A percentile compares a stretch with the other conserved stretches of the same genome.
phyloP scores from a whole-genome alignment of 2,797 vertebrate genomes.

The Eutrigla gurnardus region DNA sequence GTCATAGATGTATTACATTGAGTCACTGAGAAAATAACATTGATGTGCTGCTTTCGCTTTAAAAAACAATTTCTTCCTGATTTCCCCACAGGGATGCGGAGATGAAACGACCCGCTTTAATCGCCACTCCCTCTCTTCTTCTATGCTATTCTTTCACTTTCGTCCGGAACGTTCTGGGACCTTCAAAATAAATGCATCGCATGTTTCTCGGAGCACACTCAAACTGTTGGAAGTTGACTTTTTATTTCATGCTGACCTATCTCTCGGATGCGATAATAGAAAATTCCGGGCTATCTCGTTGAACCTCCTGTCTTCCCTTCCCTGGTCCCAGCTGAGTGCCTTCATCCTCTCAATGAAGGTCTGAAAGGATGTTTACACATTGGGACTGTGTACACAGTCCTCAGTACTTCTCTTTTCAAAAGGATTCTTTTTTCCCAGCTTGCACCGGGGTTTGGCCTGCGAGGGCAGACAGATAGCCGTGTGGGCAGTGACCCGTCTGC shows the following conservation, averaged over 20 bases:
- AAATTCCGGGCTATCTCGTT: constrained; percentile 61
- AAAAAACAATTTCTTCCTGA: constrained; percentile 54
- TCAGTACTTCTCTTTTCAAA: constrained; percentile 56
- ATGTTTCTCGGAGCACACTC: constrained; percentile 45
- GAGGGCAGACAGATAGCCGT: constrained; percentile 57
- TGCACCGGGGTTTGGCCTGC: constrained; percentile 53
- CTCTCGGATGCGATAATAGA: constrained; percentile 69
- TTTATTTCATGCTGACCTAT: constrained; percentile 69
- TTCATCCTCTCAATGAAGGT: constrained; percentile 69
- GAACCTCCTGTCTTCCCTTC: constrained; percentile 48
- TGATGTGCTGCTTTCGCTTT: constrained; percentile 48
- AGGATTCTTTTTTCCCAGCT: constrained; percentile 52
- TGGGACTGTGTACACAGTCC: constrained; percentile 53
- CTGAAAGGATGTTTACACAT: constrained; percentile 76
- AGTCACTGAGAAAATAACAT: constrained; percentile 42
- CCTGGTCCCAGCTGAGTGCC: constrained; percentile 65
- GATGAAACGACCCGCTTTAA: constrained; percentile 61
- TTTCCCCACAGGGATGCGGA: constrained; percentile 58
- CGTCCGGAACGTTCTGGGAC: constrained; percentile 46
- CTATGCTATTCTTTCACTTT: constrained; percentile 24
- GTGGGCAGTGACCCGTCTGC: constrained; percentile 72
- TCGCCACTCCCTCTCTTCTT: constrained; percentile 32
- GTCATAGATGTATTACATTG: constrained; percentile 32
- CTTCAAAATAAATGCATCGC: constrained; percentile 56
- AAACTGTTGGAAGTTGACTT: constrained; percentile 55